Evolutionary conservation across 2,888 invertebrate species (phyloP).

Genomic region (Erebia epiphron): DNA sequence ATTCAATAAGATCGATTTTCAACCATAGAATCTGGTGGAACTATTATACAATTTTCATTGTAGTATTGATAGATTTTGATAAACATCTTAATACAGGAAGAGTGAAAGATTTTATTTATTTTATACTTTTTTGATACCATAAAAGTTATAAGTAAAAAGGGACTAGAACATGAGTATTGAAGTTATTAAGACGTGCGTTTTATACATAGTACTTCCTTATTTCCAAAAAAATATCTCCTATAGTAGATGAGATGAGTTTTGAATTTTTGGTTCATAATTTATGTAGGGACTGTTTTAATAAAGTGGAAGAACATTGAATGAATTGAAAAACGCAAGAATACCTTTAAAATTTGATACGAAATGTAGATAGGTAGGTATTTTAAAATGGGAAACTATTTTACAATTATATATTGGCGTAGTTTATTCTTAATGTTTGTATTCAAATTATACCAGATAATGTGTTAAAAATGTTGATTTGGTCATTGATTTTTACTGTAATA

Average conservation of each 20-base stretch:
- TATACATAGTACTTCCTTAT: slow-evolving; percentile 25
- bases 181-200: slow-evolving; percentile 29
- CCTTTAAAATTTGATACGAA: slow-evolving; percentile 77
- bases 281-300: slow-evolving; percentile 46
- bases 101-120: slow-evolving; percentile 32
- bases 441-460: slow-evolving; percentile 32
- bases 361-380: slow-evolving; percentile 81
- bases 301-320: slow-evolving; percentile 44
- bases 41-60: slow-evolving; percentile 31
- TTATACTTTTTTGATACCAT: slow-evolving; percentile 39
- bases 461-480: slow-evolving; percentile 30
- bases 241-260: slow-evolving; percentile 31
- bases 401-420: slow-evolving; percentile 57
- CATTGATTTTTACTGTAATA: slow-evolving; percentile 22
- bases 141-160: slow-evolving; percentile 27
- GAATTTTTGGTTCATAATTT: slow-evolving; percentile 40
- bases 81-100: slow-evolving; percentile 31
- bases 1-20: slow-evolving; percentile 24
- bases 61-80: slow-evolving; percentile 40
- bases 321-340: slow-evolving; percentile 51
- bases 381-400: slow-evolving; percentile 76
- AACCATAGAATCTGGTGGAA: slow-evolving; percentile 25
- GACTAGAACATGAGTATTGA: slow-evolving; percentile 32
- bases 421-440: slow-evolving; percentile 36
- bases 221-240: slow-evolving; percentile 22